Conservation (phyloP, 2,888 invertebrate genomes). For the Escarpia spicata region DNA sequence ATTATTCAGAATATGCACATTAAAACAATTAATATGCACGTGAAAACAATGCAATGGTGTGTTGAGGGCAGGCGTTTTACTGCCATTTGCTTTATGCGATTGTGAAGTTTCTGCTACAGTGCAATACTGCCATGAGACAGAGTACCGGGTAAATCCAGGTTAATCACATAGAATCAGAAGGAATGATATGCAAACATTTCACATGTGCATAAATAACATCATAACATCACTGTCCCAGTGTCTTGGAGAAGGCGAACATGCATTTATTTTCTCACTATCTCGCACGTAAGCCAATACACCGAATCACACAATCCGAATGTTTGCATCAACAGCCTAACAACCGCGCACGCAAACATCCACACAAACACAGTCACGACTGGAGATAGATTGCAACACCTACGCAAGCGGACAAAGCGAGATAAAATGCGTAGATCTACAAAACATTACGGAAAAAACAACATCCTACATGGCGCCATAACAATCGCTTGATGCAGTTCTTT, state of each 20-base stretch:
- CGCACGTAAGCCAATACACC: not conserved
- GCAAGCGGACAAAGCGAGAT: not conserved
- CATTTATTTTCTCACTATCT: not conserved
- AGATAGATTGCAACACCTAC: not conserved
- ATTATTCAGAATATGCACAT: conserved; percentile 7
- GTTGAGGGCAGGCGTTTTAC: not conserved
- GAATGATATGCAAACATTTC: conserved; percentile 16
- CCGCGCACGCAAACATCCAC: not conserved
- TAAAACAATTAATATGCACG: not conserved
- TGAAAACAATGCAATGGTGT: not conserved
- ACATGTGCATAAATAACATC: not conserved
- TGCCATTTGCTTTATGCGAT: not conserved
- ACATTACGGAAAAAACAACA: not conserved
- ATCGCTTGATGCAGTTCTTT: not conserved
- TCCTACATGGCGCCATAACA: not conserved
- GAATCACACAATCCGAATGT: not conserved
- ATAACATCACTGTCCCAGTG: not conserved
- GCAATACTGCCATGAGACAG: not conserved
- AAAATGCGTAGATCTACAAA: not conserved
- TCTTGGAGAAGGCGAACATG: not conserved
- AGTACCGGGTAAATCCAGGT: not conserved
- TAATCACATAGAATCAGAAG: not conserved
- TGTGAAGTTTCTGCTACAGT: too few species aligned
- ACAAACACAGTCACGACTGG: not conserved
- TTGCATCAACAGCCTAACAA: not conserved